A percentile compares a stretch with the other conserved stretches of the same genome.
Conservation (phyloP, 2,113 vertebrate species). For the Dicaeum eximium region DNA sequence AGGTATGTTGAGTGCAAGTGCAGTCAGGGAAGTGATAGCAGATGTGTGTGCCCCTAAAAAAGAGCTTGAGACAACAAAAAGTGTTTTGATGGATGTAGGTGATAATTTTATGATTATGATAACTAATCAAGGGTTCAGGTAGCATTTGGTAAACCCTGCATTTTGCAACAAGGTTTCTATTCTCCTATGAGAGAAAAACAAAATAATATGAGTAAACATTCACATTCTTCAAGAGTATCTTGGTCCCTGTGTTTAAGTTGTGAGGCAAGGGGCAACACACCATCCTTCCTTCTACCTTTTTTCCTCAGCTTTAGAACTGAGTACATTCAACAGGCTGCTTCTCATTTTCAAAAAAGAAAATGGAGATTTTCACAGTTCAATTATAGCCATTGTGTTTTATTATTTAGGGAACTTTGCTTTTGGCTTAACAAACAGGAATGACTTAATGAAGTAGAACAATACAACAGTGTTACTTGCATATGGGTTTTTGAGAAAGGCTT, state of each 20-base stretch:
- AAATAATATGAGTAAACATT: not conserved
- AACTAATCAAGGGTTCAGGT: not conserved
- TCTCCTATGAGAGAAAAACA: not conserved
- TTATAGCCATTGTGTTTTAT: not conserved
- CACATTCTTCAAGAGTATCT: not conserved
- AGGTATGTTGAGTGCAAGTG: constrained; percentile 61
- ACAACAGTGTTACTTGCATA: not conserved
- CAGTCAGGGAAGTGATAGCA: not conserved
- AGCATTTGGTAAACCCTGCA: not conserved
- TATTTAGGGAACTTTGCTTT: not conserved
- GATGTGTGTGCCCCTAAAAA: not conserved
- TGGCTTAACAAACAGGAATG: not conserved
- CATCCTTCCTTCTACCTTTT: not conserved
- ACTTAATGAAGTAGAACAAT: not conserved
- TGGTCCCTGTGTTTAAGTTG: not conserved
- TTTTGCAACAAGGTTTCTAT: not conserved
- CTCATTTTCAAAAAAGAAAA: not conserved
- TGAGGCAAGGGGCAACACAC: not conserved
- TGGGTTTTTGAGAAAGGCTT: not conserved
- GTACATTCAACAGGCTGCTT: not conserved
- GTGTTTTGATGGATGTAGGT: not conserved
- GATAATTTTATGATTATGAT: not conserved
- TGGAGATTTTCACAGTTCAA: not conserved
- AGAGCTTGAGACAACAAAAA: not conserved
- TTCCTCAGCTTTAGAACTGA: not conserved